Evolutionary conservation across 2,113 vertebrate genomes (phyloP).

Genomic region (Trinectes maculatus): DNA sequence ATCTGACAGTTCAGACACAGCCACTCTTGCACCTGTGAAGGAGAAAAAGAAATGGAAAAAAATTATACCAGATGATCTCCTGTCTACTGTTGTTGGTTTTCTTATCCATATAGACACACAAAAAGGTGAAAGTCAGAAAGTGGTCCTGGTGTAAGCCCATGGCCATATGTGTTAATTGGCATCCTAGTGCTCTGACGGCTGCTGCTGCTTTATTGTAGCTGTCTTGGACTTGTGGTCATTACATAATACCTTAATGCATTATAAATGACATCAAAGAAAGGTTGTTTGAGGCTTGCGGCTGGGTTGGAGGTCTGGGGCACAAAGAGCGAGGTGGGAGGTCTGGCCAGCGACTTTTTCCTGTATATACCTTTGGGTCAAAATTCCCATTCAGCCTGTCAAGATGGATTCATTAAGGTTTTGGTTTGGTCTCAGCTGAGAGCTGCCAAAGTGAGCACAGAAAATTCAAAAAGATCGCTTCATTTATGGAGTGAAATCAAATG

Average conservation of each 20-base stretch:
- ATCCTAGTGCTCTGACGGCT: conserved; percentile 70
- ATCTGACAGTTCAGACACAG: conserved; percentile 99
- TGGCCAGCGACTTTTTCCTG: background rate
- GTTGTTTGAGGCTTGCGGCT: conserved; percentile 29
- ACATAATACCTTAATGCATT: conserved; percentile 65
- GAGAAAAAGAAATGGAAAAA: conserved; percentile 45
- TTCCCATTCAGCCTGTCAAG: background rate
- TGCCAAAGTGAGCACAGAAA: background rate
- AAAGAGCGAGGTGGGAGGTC: conserved; percentile 11
- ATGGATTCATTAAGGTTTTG: conserved; percentile 17
- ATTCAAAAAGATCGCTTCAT: conserved; percentile 18
- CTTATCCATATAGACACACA: conserved; percentile 16
- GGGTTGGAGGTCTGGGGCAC: conserved; percentile 20
- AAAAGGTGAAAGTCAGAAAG: conserved; percentile 56
- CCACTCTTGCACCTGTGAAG: conserved; percentile 94
- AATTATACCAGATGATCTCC: too few relatives aligned
- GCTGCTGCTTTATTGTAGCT: conserved; percentile 65
- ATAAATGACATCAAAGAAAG: conserved; percentile 54
- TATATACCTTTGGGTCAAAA: conserved; percentile 4
- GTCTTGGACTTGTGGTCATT: conserved; percentile 62
- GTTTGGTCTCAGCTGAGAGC: conserved; percentile 12
- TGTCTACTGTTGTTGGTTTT: conserved; percentile 11
- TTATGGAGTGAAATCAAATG: conserved; percentile 29
- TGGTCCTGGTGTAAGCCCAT: conserved; percentile 35
- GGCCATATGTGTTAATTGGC: conserved; percentile 71